A percentile compares a stretch with the other conserved stretches of the same genome.
Conservation (phyloP, 2,797 vertebrate species). For the Otolemur crassicaudatus region DNA sequence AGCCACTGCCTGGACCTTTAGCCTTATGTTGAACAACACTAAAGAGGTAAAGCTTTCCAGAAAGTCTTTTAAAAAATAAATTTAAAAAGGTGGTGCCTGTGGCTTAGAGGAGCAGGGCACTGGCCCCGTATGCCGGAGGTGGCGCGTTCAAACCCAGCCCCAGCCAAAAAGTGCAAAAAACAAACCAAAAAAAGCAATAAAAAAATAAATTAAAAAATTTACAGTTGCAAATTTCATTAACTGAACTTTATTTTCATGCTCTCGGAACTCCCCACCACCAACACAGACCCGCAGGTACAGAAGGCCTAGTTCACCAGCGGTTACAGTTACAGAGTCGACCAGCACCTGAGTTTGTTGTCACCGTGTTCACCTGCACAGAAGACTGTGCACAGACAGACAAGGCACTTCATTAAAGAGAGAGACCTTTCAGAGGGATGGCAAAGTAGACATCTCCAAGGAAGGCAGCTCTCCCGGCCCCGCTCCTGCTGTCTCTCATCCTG, state of each 20-base stretch:
- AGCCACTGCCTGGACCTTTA: neutral
- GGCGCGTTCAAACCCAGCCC: no score
- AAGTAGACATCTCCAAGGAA: neutral
- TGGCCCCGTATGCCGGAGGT: no score
- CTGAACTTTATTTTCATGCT: neutral
- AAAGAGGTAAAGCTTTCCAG: neutral
- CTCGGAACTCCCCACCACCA: neutral
- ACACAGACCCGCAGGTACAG: neutral
- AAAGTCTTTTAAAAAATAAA: neutral
- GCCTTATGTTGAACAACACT: neutral
- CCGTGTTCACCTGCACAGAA: neutral
- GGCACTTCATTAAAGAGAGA: constrained; percentile 12
- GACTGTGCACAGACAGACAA: fast-evolving
- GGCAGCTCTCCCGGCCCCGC: neutral
- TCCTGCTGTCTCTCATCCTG: neutral
- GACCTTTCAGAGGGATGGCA: neutral
- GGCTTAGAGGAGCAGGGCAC: no score
- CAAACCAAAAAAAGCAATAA: neutral
- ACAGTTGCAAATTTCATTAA: neutral
- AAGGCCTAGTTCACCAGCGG: neutral
- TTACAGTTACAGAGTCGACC: neutral
- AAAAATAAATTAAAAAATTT: neutral
- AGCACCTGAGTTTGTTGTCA: neutral
- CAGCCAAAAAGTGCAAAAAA: no score
- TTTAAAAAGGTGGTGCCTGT: no score